Evolutionary conservation across 2,888 invertebrate genomes (phyloP).

Genomic region (Heliconius sara): DNA sequence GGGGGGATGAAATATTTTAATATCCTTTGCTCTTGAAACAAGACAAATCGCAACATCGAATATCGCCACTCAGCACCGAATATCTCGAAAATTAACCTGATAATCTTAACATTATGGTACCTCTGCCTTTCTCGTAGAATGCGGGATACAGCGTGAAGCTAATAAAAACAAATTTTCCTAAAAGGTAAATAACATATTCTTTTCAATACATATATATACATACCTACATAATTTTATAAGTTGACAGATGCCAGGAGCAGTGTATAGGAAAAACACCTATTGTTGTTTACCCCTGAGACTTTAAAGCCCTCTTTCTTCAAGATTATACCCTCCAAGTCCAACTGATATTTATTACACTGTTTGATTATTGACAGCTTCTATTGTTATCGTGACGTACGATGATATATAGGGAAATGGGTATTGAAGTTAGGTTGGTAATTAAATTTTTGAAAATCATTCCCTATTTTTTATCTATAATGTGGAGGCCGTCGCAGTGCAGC

Average conservation of each 20-base stretch:
- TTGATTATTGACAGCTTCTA: slow-evolving; percentile 57
- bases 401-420: slow-evolving; percentile 42
- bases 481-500: background rate
- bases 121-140: background rate
- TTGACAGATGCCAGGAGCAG: slow-evolving; percentile 48
- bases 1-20: background rate
- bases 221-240: slow-evolving; percentile 20
- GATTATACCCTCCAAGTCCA: slow-evolving; percentile 59
- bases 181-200: background rate
- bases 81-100: background rate
- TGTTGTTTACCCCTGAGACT: slow-evolving; percentile 59
- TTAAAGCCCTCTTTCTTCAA: slow-evolving; percentile 60
- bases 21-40: background rate
- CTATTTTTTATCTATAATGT: background rate
- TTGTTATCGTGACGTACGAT: slow-evolving; percentile 51
- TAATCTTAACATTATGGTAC: no score
- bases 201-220: background rate
- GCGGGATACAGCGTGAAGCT: background rate
- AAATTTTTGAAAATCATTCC: slow-evolving; percentile 16
- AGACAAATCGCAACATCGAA: background rate
- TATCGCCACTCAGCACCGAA: background rate
- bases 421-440: slow-evolving; percentile 11
- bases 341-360: slow-evolving; percentile 61
- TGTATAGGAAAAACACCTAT: slow-evolving; percentile 62
- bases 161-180: background rate